A percentile compares a stretch with the other conserved stretches of the same genome.
Conservation (phyloP, 2,888 invertebrate genomes). For the Orthosia incerta region DNA sequence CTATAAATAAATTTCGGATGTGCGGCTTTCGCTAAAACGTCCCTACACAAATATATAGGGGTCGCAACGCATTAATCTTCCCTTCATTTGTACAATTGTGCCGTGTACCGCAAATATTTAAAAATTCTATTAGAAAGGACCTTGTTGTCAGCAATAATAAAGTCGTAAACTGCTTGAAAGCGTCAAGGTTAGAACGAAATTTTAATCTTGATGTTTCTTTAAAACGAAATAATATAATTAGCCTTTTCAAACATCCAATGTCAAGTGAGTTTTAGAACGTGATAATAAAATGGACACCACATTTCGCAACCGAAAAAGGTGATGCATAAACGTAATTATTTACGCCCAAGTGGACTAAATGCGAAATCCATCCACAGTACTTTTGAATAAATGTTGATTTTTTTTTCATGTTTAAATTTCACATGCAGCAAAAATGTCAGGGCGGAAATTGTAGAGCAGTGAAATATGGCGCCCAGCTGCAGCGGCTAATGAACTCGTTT, state of each 20-base stretch:
- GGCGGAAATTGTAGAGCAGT: constrained; percentile 81
- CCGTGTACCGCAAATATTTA: constrained; percentile 57
- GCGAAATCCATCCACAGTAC: constrained; percentile 51
- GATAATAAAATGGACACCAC: constrained; percentile 33
- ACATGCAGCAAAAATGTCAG: constrained; percentile 82
- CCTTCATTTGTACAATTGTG: constrained; percentile 78
- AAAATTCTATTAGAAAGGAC: constrained; percentile 58
- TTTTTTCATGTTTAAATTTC: constrained; percentile 76
- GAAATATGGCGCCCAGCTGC: constrained; percentile 86
- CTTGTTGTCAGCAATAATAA: constrained; percentile 47
- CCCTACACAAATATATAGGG: constrained; percentile 84
- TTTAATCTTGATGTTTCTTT: constrained; percentile 31
- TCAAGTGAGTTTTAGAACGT: constrained; percentile 41
- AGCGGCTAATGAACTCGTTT: constrained; percentile 85
- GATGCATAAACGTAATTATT: constrained; percentile 47
- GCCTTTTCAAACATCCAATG: constrained; percentile 36
- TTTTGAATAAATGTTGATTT: constrained; percentile 67
- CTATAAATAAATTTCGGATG: constrained; percentile 86
- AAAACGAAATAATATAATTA: constrained; percentile 40
- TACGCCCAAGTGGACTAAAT: constrained; percentile 30
- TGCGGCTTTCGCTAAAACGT: constrained; percentile 84
- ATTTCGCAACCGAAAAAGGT: constrained; percentile 43
- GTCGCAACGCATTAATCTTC: constrained; percentile 84
- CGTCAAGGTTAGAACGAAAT: constrained; percentile 18
- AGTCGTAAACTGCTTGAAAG: constrained; percentile 56